Evolutionary conservation across 2,797 vertebrate species (phyloP), one percentile per base, ranked within the genome.

Genomic region (Gymnopithys bicolor): DNA sequence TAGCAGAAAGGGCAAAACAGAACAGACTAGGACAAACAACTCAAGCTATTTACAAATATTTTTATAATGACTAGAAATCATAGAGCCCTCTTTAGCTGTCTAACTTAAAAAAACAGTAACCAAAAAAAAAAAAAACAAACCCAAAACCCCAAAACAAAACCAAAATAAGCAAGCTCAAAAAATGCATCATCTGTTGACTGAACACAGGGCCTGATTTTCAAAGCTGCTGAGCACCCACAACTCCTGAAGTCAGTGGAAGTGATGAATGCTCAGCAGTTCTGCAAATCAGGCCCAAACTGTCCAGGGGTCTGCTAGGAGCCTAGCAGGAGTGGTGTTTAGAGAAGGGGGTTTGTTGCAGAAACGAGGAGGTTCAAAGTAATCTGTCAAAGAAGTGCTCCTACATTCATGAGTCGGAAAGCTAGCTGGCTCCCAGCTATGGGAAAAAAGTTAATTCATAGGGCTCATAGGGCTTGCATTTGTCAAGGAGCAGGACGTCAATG

Each of bases 401-500:
- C 45, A 39, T 92, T 78, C 84, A 21, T 10, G 48, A 94, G 93
- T 93, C 90, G 48, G 73, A 81, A 94, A 92, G 92, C 95, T 53
- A 84, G 87, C 93, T 83, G 70, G 51, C 70, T 94, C 95, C 88
- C 97, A 94, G 97, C 96, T 79, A 90, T 90, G 84, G 97, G 94
- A 97, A 95, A 96, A 95, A 96, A 97, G 97, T 97, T 98, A 98
- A 98, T 98, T 98, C 98, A 97, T 96, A 94, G 98, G 97, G 97
- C 98, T 96, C 91, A 55, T 14, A 55, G 86, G 97, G 97, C 94
- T 97, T 94, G 98, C 97, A 96, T 98, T 98, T 98, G 98, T 98
- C 98, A 97, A 97, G 97, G 97, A 97, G 97, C 97, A 97, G 98
- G 98, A 98, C 94, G 97, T 97, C 98, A 98, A 97, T 97, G 98